Percentiles rank a stretch among this genome's conserved stretches.
Conservation (phyloP, 1,140 invertebrate species). For the Hormaphis cornu region DNA sequence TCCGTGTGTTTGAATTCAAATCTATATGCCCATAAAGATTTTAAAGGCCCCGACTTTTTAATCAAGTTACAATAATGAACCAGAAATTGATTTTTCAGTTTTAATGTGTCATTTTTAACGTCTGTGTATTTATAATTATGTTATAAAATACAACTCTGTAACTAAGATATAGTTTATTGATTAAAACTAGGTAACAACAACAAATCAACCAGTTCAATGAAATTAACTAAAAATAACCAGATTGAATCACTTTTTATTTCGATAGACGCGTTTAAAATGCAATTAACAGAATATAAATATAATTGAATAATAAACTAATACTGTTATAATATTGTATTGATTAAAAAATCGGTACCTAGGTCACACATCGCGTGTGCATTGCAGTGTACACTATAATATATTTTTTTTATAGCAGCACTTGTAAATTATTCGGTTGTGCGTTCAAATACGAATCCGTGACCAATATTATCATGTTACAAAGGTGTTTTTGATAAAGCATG, state of each 20-base stretch:
- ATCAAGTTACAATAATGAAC: neutral
- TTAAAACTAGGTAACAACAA: neutral
- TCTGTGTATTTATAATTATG: neutral
- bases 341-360: too few species aligned
- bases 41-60: neutral
- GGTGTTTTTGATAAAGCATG: too few species aligned
- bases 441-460: too few species aligned
- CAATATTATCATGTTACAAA: too few species aligned
- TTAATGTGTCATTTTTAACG: neutral
- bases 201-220: neutral
- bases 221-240: neutral
- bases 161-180: neutral
- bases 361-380: too few species aligned
- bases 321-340: too few species aligned
- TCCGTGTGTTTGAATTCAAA: neutral
- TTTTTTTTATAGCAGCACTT: too few species aligned
- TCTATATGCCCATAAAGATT: neutral
- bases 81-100: constrained; percentile 1
- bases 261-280: too few species aligned
- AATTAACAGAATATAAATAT: too few species aligned
- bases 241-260: neutral
- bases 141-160: neutral
- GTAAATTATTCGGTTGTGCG: too few species aligned
- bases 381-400: too few species aligned
- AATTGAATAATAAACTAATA: too few species aligned